Percentiles rank a stretch among this genome's conserved stretches.
phyloP scores from a whole-genome alignment of 2,888 invertebrate species.

The Prenolepis imparis region DNA sequence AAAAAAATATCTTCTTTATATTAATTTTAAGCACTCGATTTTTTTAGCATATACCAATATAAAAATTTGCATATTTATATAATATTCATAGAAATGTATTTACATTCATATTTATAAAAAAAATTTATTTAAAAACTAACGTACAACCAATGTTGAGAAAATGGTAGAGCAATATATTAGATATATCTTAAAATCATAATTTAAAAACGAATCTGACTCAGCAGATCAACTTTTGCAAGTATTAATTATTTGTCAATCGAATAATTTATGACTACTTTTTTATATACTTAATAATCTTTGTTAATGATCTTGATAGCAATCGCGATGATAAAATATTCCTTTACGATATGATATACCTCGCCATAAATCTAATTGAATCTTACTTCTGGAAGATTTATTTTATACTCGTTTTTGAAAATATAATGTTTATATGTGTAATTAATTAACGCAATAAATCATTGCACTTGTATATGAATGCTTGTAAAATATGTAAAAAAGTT shows the following conservation, averaged over 20 bases:
- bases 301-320: not conserved
- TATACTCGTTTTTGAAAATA: not conserved
- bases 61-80: not conserved
- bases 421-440: not conserved
- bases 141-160: not conserved
- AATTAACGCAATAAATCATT: not conserved
- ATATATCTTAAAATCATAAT: not conserved
- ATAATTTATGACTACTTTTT: not conserved
- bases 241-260: not conserved
- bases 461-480: not conserved
- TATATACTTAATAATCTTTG: not conserved
- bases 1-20: not conserved
- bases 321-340: not conserved
- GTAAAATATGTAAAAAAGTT: slow-evolving; percentile 6
- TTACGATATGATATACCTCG: not conserved
- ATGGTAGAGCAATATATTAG: not conserved
- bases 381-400: not conserved
- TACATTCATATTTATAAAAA: not conserved
- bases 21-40: not conserved
- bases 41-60: not conserved
- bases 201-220: not conserved
- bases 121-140: not conserved
- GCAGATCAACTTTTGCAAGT: not conserved
- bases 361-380: not conserved
- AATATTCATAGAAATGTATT: slow-evolving; percentile 6